phyloP scores from a whole-genome alignment of 2,113 vertebrate species.

The Carassius carassius region DNA sequence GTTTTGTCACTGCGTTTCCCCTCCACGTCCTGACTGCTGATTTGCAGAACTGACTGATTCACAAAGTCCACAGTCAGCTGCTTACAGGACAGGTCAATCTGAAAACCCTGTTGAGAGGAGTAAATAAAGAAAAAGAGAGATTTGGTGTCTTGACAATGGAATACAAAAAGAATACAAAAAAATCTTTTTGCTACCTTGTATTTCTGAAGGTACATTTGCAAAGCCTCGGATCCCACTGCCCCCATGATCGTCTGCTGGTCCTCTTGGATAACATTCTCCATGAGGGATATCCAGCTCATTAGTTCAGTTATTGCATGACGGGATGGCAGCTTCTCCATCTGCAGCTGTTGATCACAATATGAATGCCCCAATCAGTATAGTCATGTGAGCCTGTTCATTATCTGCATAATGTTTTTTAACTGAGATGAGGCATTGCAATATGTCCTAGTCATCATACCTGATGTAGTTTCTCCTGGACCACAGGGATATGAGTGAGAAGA shows the following conservation, averaged over 20 bases:
- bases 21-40: constrained; percentile 91
- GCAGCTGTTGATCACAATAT: constrained; percentile 76
- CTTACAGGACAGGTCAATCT: constrained; percentile 95
- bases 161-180: background rate
- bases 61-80: constrained; percentile 97
- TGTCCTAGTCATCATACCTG: constrained; percentile 77
- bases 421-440: background rate
- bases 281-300: constrained; percentile 92
- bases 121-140: background rate
- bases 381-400: background rate
- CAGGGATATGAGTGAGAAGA: constrained; percentile 87
- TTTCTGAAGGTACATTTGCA: constrained; percentile 88
- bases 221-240: constrained; percentile 81
- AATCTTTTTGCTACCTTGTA: constrained; percentile 84
- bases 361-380: background rate
- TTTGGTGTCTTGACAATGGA: too few species aligned
- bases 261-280: constrained; percentile 89
- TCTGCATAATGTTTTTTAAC: background rate
- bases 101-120: constrained; percentile 81
- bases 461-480: constrained; percentile 94
- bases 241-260: constrained; percentile 90
- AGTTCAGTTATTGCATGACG: constrained; percentile 93
- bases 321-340: constrained; percentile 96
- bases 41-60: constrained; percentile 94
- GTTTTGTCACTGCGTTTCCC: constrained; percentile 96